phyloP scores from a whole-genome alignment of 2,888 invertebrate species.

The Sinohyriopsis cumingii region DNA sequence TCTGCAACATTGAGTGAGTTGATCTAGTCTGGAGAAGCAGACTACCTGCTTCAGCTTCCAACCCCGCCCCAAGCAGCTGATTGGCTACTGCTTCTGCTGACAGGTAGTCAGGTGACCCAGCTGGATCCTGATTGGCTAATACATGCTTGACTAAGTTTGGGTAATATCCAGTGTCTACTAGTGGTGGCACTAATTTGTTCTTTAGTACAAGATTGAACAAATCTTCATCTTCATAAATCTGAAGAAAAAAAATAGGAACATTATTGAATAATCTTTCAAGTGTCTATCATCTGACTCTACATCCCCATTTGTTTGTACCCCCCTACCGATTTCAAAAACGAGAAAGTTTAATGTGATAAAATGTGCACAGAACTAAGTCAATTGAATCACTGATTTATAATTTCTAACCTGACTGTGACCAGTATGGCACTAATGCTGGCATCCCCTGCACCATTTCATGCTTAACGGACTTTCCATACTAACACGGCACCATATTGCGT shows the following conservation, averaged over 20 bases:
- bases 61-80: constrained; percentile 54
- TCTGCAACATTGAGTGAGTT: constrained; percentile 58
- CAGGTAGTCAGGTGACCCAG: constrained; percentile 35
- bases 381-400: too few species aligned
- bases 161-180: constrained; percentile 52
- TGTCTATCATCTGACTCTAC: too few species aligned
- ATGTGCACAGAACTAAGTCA: too few species aligned
- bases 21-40: constrained; percentile 57
- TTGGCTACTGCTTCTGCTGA: constrained; percentile 48
- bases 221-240: constrained; percentile 51
- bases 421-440: too few species aligned
- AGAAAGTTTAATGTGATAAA: too few species aligned
- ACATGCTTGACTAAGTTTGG: constrained; percentile 47
- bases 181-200: constrained; percentile 46
- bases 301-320: too few species aligned
- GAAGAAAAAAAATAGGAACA: constrained; percentile 8
- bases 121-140: constrained; percentile 44
- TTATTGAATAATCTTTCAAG: too few species aligned
- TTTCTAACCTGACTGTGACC: too few species aligned
- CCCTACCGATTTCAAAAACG: too few species aligned
- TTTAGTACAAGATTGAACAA: constrained; percentile 53
- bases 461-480: too few species aligned
- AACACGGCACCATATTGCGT: too few species aligned
- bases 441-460: too few species aligned
- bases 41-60: constrained; percentile 62